These are phyloP conservation scores for Dolichoris vasculosae DNA, from an alignment of 1,140 invertebrate species.

Conservation along the genomic window DNA sequence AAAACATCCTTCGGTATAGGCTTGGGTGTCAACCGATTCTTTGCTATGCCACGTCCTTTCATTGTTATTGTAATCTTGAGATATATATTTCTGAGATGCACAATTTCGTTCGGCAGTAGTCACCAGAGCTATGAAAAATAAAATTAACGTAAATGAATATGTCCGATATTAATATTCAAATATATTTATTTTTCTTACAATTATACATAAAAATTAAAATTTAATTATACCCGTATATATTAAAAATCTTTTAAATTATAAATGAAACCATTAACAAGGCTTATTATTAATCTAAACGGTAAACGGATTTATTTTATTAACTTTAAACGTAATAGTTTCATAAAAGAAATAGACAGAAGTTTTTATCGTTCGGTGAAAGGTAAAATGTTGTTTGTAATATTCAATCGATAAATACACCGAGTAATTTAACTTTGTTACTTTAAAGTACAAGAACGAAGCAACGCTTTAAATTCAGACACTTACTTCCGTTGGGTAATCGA, in stretches of 20 bases:
- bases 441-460: not conserved
- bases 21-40: slow-evolving; percentile 77
- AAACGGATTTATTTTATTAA: no score
- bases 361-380: no score
- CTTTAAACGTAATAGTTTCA: no score
- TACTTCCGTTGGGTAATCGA: slow-evolving; percentile 78
- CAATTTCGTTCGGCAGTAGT: slow-evolving; percentile 80
- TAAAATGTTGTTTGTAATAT: no score
- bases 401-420: no score
- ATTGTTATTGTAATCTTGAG: slow-evolving; percentile 74
- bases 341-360: no score
- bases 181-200: not conserved
- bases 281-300: no score
- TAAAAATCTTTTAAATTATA: no score
- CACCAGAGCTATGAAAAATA: slow-evolving; percentile 76
- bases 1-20: slow-evolving; percentile 81
- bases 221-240: not conserved
- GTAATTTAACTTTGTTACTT: not conserved
- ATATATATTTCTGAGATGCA: slow-evolving; percentile 80
- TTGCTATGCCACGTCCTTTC: slow-evolving; percentile 78
- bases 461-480: no score
- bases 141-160: slow-evolving; percentile 2
- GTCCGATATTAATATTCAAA: not conserved
- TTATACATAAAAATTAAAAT: not conserved
- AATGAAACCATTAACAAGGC: no score